A percentile compares a stretch with the other conserved stretches of the same genome.
Conservation (phyloP, 2,888 invertebrate genomes). For the Cryptophagus acutangulus region DNA sequence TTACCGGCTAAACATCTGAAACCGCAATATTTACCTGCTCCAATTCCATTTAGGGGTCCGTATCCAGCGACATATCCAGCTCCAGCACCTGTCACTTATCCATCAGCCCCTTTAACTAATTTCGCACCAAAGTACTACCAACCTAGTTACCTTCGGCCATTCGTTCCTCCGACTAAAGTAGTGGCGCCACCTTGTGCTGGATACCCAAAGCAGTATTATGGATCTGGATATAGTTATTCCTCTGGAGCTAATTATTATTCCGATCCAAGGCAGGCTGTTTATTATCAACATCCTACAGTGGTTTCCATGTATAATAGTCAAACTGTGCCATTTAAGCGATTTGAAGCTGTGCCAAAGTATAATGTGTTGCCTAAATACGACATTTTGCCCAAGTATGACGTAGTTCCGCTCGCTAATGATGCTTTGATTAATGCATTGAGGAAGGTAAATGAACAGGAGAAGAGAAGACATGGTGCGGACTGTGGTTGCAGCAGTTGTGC, state of each 20-base stretch:
- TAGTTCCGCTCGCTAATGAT: no score
- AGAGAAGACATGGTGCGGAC: not conserved
- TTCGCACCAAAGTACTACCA: no score
- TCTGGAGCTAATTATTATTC: slow-evolving; percentile 19
- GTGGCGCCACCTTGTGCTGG: no score
- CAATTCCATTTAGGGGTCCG: no score
- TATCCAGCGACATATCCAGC: no score
- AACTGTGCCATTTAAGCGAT: slow-evolving; percentile 6
- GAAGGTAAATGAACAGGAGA: no score
- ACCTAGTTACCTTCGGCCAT: no score
- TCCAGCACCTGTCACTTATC: not conserved
- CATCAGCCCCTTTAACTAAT: no score
- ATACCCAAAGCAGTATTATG: slow-evolving; percentile 13
- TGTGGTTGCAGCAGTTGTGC: not conserved
- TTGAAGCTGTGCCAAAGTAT: slow-evolving; percentile 13
- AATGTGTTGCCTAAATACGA: slow-evolving; percentile 18
- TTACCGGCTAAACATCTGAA: no score
- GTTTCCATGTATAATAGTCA: slow-evolving; percentile 12
- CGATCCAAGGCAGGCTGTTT: slow-evolving; percentile 18
- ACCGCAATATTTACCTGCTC: no score
- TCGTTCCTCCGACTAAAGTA: no score
- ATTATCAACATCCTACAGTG: slow-evolving; percentile 19
- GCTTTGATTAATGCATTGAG: no score
- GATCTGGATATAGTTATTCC: slow-evolving; percentile 12
- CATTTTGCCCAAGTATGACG: slow-evolving; percentile 12